A percentile compares a stretch with the other conserved stretches of the same genome.
phyloP scores from a whole-genome alignment of 2,113 vertebrate genomes.

The Sturnus vulgaris region DNA sequence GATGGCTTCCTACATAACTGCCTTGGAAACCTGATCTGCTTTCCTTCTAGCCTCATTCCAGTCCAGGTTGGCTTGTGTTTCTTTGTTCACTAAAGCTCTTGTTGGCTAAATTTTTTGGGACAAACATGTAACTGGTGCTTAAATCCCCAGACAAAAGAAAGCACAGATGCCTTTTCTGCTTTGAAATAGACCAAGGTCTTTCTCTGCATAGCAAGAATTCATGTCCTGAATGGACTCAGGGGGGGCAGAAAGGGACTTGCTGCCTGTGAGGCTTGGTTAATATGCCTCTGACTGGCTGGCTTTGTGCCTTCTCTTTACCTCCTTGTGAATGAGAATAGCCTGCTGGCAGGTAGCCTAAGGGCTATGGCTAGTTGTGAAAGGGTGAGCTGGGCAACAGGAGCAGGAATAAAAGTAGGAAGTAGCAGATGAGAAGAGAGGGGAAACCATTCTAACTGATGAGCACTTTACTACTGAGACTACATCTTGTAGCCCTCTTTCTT shows the following conservation, averaged over 20 bases:
- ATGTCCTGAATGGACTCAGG: background rate
- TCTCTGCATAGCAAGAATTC: slow-evolving; percentile 22
- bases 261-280: slow-evolving; percentile 30
- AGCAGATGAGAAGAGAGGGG: background rate
- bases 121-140: slow-evolving; percentile 7
- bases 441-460: background rate
- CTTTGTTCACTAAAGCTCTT: slow-evolving; percentile 44
- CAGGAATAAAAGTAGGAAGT: background rate
- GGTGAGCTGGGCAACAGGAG: slow-evolving; percentile 50
- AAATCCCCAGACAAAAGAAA: slow-evolving; percentile 43
- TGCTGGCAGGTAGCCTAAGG: slow-evolving; percentile 72
- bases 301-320: slow-evolving; percentile 65
- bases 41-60: background rate
- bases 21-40: background rate
- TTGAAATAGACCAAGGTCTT: slow-evolving; percentile 20
- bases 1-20: background rate
- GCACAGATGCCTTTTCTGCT: slow-evolving; percentile 26
- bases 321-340: slow-evolving; percentile 71
- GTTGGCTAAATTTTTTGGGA: slow-evolving; percentile 32
- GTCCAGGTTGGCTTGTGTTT: slow-evolving; percentile 7
- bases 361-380: slow-evolving; percentile 62
- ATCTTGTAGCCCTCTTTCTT: background rate
- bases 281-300: slow-evolving; percentile 45
- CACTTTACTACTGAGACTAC: slow-evolving; percentile 1
- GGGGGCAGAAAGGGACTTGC: background rate